These are phyloP conservation scores for Montipora efflorescens DNA, from an alignment of 64 coral and sea anemone genomes.

Conservation along the genomic window DNA sequence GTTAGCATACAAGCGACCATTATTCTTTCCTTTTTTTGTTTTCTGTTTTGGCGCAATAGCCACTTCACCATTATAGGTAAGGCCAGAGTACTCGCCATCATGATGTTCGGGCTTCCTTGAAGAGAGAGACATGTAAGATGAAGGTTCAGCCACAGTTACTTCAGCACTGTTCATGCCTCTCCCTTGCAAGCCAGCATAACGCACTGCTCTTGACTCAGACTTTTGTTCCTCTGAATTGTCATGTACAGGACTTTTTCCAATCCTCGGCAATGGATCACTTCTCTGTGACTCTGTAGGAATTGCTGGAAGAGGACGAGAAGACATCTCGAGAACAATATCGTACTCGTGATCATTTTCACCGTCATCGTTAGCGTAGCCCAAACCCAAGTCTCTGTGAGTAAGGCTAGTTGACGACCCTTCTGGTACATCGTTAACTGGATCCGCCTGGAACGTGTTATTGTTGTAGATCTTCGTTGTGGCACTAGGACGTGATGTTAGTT, in stretches of 20 bases:
- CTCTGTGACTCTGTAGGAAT: not conserved
- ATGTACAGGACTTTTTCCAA: no score
- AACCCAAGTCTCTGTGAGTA: no score
- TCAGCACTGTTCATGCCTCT: no score
- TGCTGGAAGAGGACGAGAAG: no score
- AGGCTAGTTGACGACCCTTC: no score
- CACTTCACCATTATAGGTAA: not conserved
- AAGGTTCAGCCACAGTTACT: not conserved
- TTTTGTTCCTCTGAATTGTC: no score
- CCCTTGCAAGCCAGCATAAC: no score
- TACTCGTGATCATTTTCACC: no score
- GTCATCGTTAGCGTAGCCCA: no score
- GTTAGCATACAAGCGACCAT: not conserved
- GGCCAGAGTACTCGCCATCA: not conserved
- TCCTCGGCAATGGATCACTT: no score
- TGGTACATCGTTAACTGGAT: not conserved
- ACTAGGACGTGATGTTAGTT: not conserved
- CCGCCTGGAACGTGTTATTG: not conserved
- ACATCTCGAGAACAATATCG: no score
- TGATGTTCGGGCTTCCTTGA: not conserved
- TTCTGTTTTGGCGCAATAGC: not conserved
- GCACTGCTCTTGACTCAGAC: no score
- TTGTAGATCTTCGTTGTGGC: not conserved
- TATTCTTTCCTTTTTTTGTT: not conserved
- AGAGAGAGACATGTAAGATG: slow-evolving; percentile 21